Conservation (phyloP, 2,888 invertebrate genomes). For the Nymphalis polychloros region DNA sequence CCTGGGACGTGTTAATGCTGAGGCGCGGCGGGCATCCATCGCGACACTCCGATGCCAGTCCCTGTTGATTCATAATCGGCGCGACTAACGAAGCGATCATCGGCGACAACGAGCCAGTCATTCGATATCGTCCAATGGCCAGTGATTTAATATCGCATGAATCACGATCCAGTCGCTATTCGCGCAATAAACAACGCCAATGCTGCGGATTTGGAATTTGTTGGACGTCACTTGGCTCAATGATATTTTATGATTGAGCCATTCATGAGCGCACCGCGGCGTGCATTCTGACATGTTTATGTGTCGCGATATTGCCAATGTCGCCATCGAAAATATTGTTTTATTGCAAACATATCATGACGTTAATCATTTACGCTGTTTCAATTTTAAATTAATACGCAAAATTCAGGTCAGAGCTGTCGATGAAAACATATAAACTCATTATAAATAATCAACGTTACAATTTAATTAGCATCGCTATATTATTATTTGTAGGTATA, state of each 20-base stretch:
- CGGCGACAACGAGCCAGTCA: conserved; percentile 25
- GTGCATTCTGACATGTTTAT: conserved; percentile 10
- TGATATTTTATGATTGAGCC: conserved; percentile 42
- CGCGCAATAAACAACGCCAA: conserved; percentile 33
- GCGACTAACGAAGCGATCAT: conserved; percentile 28
- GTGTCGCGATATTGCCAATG: conserved; percentile 9
- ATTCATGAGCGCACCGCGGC: conserved; percentile 13
- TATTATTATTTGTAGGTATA: not conserved
- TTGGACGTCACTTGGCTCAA: conserved; percentile 35
- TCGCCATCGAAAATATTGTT: conserved; percentile 12
- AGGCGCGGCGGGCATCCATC: not conserved
- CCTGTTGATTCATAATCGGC: conserved; percentile 18
- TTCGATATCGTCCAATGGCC: conserved; percentile 26
- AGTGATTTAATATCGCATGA: conserved; percentile 33
- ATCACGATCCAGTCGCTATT: conserved; percentile 25
- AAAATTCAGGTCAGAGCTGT: conserved; percentile 4
- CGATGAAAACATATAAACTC: conserved; percentile 3
- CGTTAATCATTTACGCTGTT: conserved; percentile 13
- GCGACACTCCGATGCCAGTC: not conserved
- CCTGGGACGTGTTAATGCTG: too few species aligned
- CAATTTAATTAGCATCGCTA: not conserved
- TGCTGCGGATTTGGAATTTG: conserved; percentile 34
- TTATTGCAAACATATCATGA: conserved; percentile 1
- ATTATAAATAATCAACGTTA: not conserved
- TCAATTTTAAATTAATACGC: conserved; percentile 11